A percentile compares a stretch with the other conserved stretches of the same genome.
Evolutionary conservation across 2,797 vertebrate species (phyloP).

Genomic region (Tauraco hartlaubi): DNA sequence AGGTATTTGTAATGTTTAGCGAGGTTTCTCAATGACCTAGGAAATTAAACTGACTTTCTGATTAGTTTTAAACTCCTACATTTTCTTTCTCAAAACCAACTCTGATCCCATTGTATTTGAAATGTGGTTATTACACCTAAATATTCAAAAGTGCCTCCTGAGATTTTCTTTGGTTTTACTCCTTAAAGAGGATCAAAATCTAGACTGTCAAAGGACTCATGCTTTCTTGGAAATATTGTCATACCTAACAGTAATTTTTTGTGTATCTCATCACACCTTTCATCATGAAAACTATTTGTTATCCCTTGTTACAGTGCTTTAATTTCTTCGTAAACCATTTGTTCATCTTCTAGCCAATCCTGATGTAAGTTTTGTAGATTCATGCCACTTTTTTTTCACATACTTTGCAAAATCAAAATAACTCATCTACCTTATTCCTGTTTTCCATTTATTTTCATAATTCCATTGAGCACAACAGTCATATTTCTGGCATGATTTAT

Average conservation of each 20-base stretch:
- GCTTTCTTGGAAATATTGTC: background rate
- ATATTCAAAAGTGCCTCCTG: background rate
- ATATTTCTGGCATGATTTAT: constrained; percentile 36
- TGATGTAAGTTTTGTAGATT: background rate
- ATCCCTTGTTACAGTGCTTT: background rate
- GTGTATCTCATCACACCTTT: background rate
- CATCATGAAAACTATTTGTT: background rate
- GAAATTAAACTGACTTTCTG: background rate
- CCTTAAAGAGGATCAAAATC: background rate
- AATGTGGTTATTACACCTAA: background rate
- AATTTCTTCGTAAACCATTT: background rate
- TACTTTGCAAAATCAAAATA: constrained; percentile 46
- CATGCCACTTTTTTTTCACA: background rate
- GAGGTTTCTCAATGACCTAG: background rate
- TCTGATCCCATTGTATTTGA: background rate
- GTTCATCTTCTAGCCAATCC: background rate
- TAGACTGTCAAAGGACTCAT: background rate
- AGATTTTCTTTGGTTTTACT: background rate
- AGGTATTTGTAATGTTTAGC: background rate
- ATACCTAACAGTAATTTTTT: background rate
- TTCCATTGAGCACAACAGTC: background rate
- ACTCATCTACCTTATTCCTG: background rate
- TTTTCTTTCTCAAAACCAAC: background rate
- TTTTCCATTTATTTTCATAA: constrained; percentile 52
- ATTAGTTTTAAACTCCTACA: background rate